Conservation (phyloP, 2,888 invertebrate species). For the Camponotus fellah region DNA sequence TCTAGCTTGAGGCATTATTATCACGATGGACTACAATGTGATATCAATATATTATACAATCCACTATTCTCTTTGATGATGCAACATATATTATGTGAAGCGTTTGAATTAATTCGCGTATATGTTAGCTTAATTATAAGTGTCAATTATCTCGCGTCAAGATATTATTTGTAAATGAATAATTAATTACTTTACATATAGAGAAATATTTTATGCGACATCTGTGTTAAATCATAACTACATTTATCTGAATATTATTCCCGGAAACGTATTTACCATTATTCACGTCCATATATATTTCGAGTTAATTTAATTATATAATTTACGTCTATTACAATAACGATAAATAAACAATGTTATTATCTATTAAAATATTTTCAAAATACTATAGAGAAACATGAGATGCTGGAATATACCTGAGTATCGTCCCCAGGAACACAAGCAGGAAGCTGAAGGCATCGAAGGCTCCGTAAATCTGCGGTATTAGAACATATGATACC, state of each 20-base stretch:
- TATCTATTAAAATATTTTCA: background rate
- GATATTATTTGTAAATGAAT: slow-evolving; percentile 14
- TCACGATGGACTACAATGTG: background rate
- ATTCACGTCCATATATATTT: background rate
- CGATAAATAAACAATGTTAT: background rate
- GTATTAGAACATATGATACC: slow-evolving; percentile 78
- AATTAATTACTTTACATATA: slow-evolving; percentile 1
- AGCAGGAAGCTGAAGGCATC: slow-evolving; percentile 78
- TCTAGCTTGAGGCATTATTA: slow-evolving; percentile 14
- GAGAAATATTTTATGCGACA: slow-evolving; percentile 22
- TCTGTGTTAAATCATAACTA: background rate
- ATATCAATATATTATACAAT: background rate
- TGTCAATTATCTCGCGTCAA: background rate
- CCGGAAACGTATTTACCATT: slow-evolving; percentile 13
- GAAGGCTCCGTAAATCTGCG: slow-evolving; percentile 76
- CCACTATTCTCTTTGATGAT: background rate
- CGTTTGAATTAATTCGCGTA: slow-evolving; percentile 14
- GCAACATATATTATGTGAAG: slow-evolving; percentile 8
- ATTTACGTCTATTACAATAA: background rate
- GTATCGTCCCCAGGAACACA: slow-evolving; percentile 76
- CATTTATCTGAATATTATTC: background rate
- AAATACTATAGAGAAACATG: background rate
- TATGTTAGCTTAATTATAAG: slow-evolving; percentile 38
- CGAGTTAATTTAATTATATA: background rate
- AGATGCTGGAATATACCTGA: slow-evolving; percentile 74